Evolutionary conservation across 2,113 vertebrate genomes (phyloP).

Genomic region (Pachyramphus minor): DNA sequence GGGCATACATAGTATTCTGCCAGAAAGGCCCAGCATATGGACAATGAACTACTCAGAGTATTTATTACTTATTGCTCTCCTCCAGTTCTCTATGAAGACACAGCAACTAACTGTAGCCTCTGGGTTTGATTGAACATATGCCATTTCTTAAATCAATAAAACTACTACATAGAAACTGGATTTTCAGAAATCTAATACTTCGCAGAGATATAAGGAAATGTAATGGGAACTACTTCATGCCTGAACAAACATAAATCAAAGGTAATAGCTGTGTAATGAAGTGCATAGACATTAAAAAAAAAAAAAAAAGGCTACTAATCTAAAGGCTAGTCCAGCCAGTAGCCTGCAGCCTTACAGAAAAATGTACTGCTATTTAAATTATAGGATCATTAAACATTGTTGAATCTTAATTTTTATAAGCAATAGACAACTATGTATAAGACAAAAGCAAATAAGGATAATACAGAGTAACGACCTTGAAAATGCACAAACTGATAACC

Average conservation of each 20-base stretch:
- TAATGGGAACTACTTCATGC: neutral
- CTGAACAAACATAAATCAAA: slow-evolving; percentile 4
- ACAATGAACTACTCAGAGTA: neutral
- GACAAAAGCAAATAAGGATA: neutral
- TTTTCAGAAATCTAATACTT: slow-evolving; percentile 32
- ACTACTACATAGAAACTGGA: neutral
- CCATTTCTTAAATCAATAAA: slow-evolving; percentile 36
- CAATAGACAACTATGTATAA: neutral
- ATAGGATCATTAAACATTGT: neutral
- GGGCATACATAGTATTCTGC: rapidly evolving
- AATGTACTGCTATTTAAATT: neutral
- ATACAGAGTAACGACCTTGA: neutral
- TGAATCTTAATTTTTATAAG: neutral
- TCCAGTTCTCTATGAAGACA: neutral
- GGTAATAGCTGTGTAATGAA: neutral
- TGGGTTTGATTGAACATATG: slow-evolving; percentile 29
- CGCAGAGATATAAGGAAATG: neutral
- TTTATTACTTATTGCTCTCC: neutral
- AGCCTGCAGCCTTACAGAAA: neutral
- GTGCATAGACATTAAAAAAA: neutral
- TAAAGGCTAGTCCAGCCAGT: neutral
- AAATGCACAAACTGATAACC: neutral
- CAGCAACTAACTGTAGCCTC: neutral
- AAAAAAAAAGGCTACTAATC: neutral
- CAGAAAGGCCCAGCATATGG: neutral